phyloP scores from a whole-genome alignment of 2,888 invertebrate genomes.

The Agrotis exclamationis region DNA sequence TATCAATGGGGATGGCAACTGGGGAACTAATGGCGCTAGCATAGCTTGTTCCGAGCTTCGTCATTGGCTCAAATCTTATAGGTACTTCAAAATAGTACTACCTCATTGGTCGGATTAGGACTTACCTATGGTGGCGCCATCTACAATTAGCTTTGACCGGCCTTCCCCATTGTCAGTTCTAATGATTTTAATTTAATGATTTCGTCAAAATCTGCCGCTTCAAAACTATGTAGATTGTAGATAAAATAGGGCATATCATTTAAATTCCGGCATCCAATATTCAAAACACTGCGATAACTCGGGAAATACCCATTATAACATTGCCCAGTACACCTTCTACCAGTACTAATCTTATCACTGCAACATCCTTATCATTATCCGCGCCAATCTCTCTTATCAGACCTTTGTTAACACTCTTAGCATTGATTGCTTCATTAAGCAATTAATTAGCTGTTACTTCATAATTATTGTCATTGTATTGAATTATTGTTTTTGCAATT shows the following conservation, averaged over 20 bases:
- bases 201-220: background rate
- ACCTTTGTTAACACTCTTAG: conserved; percentile 23
- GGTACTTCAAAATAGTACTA: too few species aligned
- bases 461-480: conserved; percentile 23
- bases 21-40: too few species aligned
- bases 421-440: conserved; percentile 29
- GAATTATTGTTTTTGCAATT: conserved; percentile 9
- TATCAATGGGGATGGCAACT: too few species aligned
- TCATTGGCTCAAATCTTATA: too few species aligned
- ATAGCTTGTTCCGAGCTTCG: too few species aligned
- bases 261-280: background rate
- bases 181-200: too few species aligned
- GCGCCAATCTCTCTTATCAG: conserved; percentile 18
- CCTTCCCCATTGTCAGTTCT: too few species aligned
- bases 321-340: background rate
- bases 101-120: too few species aligned
- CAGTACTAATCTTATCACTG: conserved; percentile 30
- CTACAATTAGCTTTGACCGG: too few species aligned
- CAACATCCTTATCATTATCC: conserved; percentile 18
- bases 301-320: conserved; percentile 11
- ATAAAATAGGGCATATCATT: background rate
- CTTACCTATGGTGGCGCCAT: too few species aligned
- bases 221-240: background rate
- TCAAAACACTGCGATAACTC: background rate
- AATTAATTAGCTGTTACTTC: conserved; percentile 23